Percentiles rank a stretch among this genome's conserved stretches.
These are phyloP conservation scores for Chironex yamaguchii DNA, from an alignment of 30 jellyfish, hydroid and myxozoan genomes.

Conservation along the genomic window DNA sequence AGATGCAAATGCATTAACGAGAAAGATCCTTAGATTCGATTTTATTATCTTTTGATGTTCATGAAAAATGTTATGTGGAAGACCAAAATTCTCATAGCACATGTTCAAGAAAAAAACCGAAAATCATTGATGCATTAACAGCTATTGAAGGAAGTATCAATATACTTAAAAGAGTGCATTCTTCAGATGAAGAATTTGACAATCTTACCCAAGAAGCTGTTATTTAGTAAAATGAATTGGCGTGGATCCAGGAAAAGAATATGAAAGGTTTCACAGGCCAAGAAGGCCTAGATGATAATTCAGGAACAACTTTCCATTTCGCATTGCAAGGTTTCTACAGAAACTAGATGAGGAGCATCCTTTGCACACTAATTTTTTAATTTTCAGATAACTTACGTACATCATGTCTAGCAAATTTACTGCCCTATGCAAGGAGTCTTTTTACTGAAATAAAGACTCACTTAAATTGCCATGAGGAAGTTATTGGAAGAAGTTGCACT, in stretches of 20 bases:
- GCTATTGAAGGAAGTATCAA: neutral
- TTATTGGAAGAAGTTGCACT: neutral
- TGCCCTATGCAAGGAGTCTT: constrained; percentile 7
- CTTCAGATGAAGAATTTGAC: neutral
- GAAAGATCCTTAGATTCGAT: constrained; percentile 4
- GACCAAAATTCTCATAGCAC: neutral
- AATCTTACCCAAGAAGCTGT: constrained; percentile 6
- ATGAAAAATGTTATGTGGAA: neutral
- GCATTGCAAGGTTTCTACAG: neutral
- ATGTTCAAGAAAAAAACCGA: constrained; percentile 1
- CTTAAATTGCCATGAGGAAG: neutral
- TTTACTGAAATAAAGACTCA: neutral
- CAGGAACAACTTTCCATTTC: neutral
- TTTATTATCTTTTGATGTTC: constrained; percentile 1
- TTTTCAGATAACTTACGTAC: no score
- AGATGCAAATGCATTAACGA: constrained; percentile 9
- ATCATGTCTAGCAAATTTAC: neutral
- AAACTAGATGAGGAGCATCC: no score
- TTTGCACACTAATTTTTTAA: no score
- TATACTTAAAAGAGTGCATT: neutral
- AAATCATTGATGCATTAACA: constrained; percentile 8
- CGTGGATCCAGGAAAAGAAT: constrained; percentile 12
- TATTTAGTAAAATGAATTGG: neutral
- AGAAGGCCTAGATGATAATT: constrained; percentile 36
- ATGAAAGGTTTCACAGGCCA: constrained; percentile 8